Evolutionary conservation across 2,797 vertebrate species (phyloP), one percentile per base, ranked within the genome.

Genomic region (Pelodytes ibericus): DNA sequence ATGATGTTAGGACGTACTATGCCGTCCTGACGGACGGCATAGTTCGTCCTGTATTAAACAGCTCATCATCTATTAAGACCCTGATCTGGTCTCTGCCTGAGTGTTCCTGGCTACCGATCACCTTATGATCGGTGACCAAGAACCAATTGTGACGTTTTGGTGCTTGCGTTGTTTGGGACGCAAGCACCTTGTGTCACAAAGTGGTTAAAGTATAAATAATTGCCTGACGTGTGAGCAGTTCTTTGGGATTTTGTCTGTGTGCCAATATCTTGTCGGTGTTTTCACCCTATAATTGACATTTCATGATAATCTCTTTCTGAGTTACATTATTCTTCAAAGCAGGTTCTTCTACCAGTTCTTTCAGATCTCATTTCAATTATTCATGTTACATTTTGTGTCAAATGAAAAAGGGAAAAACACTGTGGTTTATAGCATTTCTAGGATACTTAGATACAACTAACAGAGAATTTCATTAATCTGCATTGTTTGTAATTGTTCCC

Each of bases 251-350:
- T 67, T 67, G 53, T 71, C 68, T 60, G 22, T 47, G 39, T 39
- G 53, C 75, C 69, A 78, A 51, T 67, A 67, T 61, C 29, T 53
- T 72, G 29, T 41, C 70, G 4, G 24, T 20, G 53, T 72, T 72
- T 41, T 61, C 41, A 29, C 33, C 33, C 70, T 41, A 20, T 60
- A 72, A 72, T 67, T 77, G 70, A 56, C 44, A 25, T 78, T 72
- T 77, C 56, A 58, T 61, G 53, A 78, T 77, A 77, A 77, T 72
- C 62, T 78, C 62, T 61, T 53, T 61, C 62, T 24, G 62, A 72
- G 69, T 57, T 61, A 72, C 75, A 78, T 72, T 72, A 78, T 72
- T 72, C 56, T 57, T 78, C 75, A 78, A 78, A 78, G 75, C 63
- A 20, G 53, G 24, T 63, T 72, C 53, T 33, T 60, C 69, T 66